Base-by-base conservation (phyloP, 2,888 invertebrate genomes). In the Salticus scenicus region DNA sequence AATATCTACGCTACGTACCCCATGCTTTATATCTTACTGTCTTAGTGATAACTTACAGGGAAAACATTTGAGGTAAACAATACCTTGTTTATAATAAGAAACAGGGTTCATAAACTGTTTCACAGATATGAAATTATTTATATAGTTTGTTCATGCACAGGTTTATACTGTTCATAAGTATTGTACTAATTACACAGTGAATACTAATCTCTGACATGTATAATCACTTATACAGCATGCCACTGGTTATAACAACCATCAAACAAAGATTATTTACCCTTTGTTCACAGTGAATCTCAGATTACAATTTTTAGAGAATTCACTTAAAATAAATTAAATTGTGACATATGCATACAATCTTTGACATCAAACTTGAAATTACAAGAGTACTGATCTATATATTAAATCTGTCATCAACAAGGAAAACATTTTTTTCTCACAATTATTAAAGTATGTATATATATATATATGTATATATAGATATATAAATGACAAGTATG, bases 361-460 rank as follows among this genome's bases (percentile, higher is more conserved):
- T 57, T 24, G 57, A 57, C 57, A 57, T 57, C 57, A 57, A 57
- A 57, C 57, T 57, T 57, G 5, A 24, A 57, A 57, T 57, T 57
- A 57, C 57, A 57, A 24, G 24, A 57, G 24, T 24, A 57, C 5
- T 57, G 57, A 24, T 57, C 57, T 57, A 57, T 24, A 57, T 57
- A 57, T 24, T 1, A 57, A 57, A 20, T 57, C 20, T 17, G 57
- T 57, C 57, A 57, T 20, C 24, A 57, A 57, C 57, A 57, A 57
- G 57, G 57, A 57, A 57, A 57, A 57, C 57, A 57, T 24, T 57
- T 20, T 20, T 37, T n/a, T n/a, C 2, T 57, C 57, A 57, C 24
- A 5, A 57, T 57, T 57, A 5, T 57, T 57, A 57, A 57, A 24
- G 57, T 57, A 57, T 37, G 37, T 37, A 37, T 37, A 10, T 37